These are phyloP conservation scores for Yponomeuta cagnagella DNA, from an alignment of 2,888 invertebrate species.

Conservation along the genomic window DNA sequence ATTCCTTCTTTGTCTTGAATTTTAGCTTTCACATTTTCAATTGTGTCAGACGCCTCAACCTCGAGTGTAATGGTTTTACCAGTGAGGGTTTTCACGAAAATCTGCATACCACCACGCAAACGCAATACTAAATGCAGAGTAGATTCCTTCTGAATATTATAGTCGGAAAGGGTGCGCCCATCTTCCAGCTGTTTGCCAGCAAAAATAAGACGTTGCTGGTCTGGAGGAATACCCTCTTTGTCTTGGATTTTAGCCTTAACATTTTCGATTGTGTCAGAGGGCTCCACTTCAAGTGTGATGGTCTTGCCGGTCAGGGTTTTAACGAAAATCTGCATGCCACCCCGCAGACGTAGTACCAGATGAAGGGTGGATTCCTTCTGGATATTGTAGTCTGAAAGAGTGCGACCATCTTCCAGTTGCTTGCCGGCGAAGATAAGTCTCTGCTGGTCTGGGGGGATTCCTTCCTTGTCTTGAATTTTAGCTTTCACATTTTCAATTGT, in stretches of 20 bases:
- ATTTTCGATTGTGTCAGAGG: constrained; percentile 26
- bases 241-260: constrained; percentile 28
- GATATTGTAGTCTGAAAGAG: constrained; percentile 32
- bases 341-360: constrained; percentile 30
- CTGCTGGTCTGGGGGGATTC: constrained; percentile 35
- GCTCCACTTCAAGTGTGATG: constrained; percentile 24
- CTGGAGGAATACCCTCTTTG: constrained; percentile 29
- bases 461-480: constrained; percentile 34
- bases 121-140: constrained; percentile 24
- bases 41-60: constrained; percentile 24
- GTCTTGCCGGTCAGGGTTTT: constrained; percentile 26
- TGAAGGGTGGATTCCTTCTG: constrained; percentile 34
- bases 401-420: constrained; percentile 33
- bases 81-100: constrained; percentile 24
- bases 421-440: constrained; percentile 33
- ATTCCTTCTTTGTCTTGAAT: constrained; percentile 26
- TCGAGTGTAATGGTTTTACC: constrained; percentile 25
- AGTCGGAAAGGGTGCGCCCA: constrained; percentile 28
- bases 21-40: constrained; percentile 25
- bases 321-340: constrained; percentile 28
- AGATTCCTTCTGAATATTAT: constrained; percentile 28
- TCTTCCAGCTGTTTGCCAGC: constrained; percentile 28
- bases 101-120: constrained; percentile 26
- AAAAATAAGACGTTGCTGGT: constrained; percentile 27
- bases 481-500: constrained; percentile 35